Percentiles rank a stretch among this genome's conserved stretches.
phyloP scores from a whole-genome alignment of 2,888 invertebrate species.

The Podabrus alpinus region DNA sequence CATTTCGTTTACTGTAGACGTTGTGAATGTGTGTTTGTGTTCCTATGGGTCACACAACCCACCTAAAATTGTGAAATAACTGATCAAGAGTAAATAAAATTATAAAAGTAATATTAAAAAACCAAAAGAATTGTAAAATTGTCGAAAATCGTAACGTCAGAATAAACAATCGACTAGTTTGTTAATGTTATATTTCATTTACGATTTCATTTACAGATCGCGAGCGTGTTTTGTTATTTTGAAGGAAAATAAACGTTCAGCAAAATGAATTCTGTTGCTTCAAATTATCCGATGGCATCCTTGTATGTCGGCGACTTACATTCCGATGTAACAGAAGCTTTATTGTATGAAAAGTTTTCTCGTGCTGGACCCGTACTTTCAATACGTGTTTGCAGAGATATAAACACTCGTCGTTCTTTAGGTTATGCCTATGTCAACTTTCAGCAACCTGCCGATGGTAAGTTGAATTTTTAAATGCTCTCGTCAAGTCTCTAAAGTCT shows the following conservation, averaged over 20 bases:
- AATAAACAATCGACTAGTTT: slow-evolving; percentile 62
- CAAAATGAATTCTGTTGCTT: slow-evolving; percentile 83
- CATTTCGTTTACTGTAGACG: slow-evolving; percentile 54
- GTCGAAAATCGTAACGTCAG: slow-evolving; percentile 65
- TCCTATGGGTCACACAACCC: slow-evolving; percentile 82
- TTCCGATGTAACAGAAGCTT: slow-evolving; percentile 97
- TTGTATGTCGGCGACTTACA: slow-evolving; percentile 99
- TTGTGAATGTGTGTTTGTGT: slow-evolving; percentile 82
- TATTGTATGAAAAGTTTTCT: slow-evolving; percentile 99
- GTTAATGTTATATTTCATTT: slow-evolving; percentile 48
- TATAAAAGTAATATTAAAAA: slow-evolving; percentile 71
- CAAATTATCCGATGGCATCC: slow-evolving; percentile 93
- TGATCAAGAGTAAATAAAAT: slow-evolving; percentile 77
- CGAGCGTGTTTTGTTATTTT: slow-evolving; percentile 50
- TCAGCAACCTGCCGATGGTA: slow-evolving; percentile 99
- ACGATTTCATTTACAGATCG: slow-evolving; percentile 14
- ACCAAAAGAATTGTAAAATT: slow-evolving; percentile 74
- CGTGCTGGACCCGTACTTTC: slow-evolving; percentile 97
- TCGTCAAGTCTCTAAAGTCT: not conserved
- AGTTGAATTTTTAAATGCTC: slow-evolving; percentile 53
- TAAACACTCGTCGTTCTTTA: slow-evolving; percentile 94
- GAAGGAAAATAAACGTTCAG: slow-evolving; percentile 25
- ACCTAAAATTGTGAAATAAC: slow-evolving; percentile 75
- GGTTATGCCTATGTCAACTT: slow-evolving; percentile 99
- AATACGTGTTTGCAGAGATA: slow-evolving; percentile 98